phyloP scores from a whole-genome alignment of 2,797 vertebrate species.

The Anolis apletophallus region DNA sequence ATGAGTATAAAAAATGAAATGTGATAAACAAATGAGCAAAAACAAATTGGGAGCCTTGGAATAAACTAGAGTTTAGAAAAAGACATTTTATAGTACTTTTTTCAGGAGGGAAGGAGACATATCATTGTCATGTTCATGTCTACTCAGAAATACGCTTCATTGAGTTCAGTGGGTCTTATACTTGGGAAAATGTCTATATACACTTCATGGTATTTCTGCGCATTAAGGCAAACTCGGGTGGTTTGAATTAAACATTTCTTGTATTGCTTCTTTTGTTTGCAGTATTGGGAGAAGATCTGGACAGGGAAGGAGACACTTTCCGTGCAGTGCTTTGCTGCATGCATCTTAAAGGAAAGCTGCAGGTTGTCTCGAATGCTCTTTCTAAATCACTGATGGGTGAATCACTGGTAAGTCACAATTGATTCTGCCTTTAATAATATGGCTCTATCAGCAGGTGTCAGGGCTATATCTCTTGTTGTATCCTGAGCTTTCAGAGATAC shows the following conservation, averaged over 20 bases:
- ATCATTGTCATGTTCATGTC: background rate
- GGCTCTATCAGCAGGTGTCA: background rate
- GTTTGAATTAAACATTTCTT: background rate
- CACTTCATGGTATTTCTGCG: constrained; percentile 40
- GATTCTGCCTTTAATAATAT: constrained; percentile 43
- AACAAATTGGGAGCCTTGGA: background rate
- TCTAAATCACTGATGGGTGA: constrained; percentile 97
- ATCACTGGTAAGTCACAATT: constrained; percentile 88
- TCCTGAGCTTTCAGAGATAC: background rate
- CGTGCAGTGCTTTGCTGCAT: constrained; percentile 90
- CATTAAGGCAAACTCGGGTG: background rate
- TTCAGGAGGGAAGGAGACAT: background rate
- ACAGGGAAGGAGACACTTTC: constrained; percentile 88
- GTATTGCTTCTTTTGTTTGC: constrained; percentile 61
- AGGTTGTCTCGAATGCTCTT: constrained; percentile 91
- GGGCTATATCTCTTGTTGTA: too few relatives aligned
- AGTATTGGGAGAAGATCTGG: constrained; percentile 94
- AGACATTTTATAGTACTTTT: background rate
- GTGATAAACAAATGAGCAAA: background rate
- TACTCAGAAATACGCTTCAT: background rate
- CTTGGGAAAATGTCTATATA: background rate
- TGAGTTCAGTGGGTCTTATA: background rate
- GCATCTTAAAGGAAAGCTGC: constrained; percentile 95
- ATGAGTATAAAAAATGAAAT: background rate
- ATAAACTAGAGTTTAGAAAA: too few relatives aligned